Percentiles rank a stretch among this genome's conserved stretches.
Conservation (phyloP, 2,888 invertebrate genomes). For the Noctua janthe region DNA sequence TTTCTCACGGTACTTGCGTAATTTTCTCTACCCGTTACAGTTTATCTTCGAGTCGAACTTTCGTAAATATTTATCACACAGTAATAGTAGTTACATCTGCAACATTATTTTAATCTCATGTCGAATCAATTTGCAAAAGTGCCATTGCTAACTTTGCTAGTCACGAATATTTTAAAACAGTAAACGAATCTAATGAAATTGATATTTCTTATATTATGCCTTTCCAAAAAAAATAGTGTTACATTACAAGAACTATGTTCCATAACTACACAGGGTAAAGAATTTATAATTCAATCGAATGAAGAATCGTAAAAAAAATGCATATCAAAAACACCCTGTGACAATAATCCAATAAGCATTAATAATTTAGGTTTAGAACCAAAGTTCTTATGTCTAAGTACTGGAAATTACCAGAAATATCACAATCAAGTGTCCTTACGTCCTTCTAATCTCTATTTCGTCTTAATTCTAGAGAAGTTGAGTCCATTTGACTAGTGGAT, state of each 20-base stretch:
- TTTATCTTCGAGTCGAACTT: slow-evolving; percentile 53
- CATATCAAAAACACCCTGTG: slow-evolving; percentile 66
- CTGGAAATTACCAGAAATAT: slow-evolving; percentile 75
- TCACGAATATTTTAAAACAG: slow-evolving; percentile 42
- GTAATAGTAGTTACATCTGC: slow-evolving; percentile 33
- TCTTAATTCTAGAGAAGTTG: slow-evolving; percentile 66
- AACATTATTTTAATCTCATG: slow-evolving; percentile 39
- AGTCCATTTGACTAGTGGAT: slow-evolving; percentile 73
- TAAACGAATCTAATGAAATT: slow-evolving; percentile 29
- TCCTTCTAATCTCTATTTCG: slow-evolving; percentile 65
- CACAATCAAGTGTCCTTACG: slow-evolving; percentile 72
- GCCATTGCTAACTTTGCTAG: slow-evolving; percentile 48
- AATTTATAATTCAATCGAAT: slow-evolving; percentile 48
- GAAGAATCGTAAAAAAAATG: slow-evolving; percentile 34
- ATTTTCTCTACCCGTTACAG: slow-evolving; percentile 55
- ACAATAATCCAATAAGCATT: slow-evolving; percentile 60
- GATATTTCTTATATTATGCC: slow-evolving; percentile 52
- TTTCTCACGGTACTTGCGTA: slow-evolving; percentile 64
- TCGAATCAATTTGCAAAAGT: slow-evolving; percentile 61
- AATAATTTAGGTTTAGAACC: slow-evolving; percentile 77
- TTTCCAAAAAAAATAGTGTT: slow-evolving; percentile 31
- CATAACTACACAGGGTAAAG: slow-evolving; percentile 49
- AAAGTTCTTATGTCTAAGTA: slow-evolving; percentile 73
- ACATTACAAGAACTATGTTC: slow-evolving; percentile 66
- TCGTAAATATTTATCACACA: slow-evolving; percentile 61